Base-by-base conservation (phyloP, 92 coral and sea anemone species). In the Palythoa heliodiscus region DNA sequence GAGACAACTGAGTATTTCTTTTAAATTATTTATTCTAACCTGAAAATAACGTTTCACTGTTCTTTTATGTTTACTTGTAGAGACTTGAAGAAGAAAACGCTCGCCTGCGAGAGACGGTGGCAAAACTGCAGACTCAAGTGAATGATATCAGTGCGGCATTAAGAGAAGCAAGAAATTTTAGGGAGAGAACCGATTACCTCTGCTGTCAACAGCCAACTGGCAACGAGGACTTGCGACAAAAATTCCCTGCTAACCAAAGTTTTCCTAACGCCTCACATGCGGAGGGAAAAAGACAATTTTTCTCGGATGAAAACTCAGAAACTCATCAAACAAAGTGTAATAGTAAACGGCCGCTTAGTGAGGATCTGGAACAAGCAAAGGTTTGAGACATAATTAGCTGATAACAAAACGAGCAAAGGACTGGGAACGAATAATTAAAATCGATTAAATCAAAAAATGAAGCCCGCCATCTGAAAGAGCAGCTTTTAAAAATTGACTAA, bases 21-120 rank as follows among this genome's bases (percentile, higher is more conserved):
- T 29, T 7, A 54, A 54, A 54, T 54, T 54, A 54, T 54, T 54
- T 54, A 58, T n/a, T 15, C 3, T 16, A 6, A 58, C 17, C n/a
- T 58, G 17, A 58, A 58, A 58, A 14, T 16, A 58, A 15, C 3
- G 20, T 1, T 58, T 15, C 20, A 3, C 16, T 39, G 10, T 37
- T 19, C 40, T 78, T 17, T 25, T 0, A 0, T 37, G 14, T 58
- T 57, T 19, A 16, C 35, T 40, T 19, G n/a, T 20, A 80, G 84
- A 80, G 84, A 66, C 84, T 80, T 48, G 74, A 80, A 48, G 84
- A 80, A 23, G 84, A 80, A 35, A 80, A 80, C 39, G 52, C 84
- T 11, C 74, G 84, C 17, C 60, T 80, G 60, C 52, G 84, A 47
- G 84, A 80, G 35, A 80, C 84, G 39, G 55, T 80, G 7, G 84